Conservation (phyloP, 2,888 invertebrate genomes). For the Boloria selene region DNA sequence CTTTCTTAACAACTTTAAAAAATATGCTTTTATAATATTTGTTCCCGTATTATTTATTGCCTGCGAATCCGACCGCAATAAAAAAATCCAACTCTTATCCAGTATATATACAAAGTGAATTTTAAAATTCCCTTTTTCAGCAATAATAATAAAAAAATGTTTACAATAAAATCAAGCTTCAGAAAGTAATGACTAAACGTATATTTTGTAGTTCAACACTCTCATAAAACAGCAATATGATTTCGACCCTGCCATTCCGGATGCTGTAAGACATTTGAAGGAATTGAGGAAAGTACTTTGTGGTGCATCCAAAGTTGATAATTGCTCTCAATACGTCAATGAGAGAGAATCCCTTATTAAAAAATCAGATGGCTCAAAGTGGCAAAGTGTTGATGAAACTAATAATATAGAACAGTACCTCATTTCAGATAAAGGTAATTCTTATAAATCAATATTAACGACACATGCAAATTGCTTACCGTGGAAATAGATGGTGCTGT, state of each 20-base stretch:
- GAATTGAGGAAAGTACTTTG: conserved; percentile 48
- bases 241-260: conserved; percentile 46
- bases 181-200: background rate
- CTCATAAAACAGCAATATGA: conserved; percentile 48
- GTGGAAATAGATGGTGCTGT: too few relatives aligned
- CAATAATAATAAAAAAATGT: too few relatives aligned
- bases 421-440: conserved; percentile 20
- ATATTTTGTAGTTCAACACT: conserved; percentile 48
- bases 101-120: too few relatives aligned
- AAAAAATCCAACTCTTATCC: too few relatives aligned
- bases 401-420: conserved; percentile 53
- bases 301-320: conserved; percentile 46
- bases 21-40: background rate
- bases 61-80: too few relatives aligned
- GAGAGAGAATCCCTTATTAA: conserved; percentile 33
- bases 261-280: conserved; percentile 46
- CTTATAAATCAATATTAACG: background rate
- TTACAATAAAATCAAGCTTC: background rate
- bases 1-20: too few relatives aligned
- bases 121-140: too few relatives aligned
- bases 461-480: too few relatives aligned
- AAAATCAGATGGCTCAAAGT: conserved; percentile 46
- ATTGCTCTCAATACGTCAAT: conserved; percentile 47
- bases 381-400: conserved; percentile 55
- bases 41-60: background rate